A percentile compares a stretch with the other conserved stretches of the same genome.
phyloP scores from a whole-genome alignment of 2,888 invertebrate species.

The Patella pellucida region DNA sequence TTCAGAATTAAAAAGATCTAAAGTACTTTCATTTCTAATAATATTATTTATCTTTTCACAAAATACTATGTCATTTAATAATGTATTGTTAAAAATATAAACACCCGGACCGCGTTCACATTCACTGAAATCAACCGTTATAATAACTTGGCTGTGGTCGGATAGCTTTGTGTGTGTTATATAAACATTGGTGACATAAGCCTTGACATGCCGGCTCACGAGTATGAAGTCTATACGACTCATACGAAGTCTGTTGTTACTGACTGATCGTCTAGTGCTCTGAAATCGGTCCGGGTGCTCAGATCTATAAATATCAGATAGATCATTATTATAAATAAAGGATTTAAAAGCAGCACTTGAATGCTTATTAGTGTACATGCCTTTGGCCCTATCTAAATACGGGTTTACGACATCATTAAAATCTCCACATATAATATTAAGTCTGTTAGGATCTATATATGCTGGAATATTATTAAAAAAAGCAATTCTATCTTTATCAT shows the following conservation, averaged over 20 bases:
- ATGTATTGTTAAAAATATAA: constrained; percentile 22
- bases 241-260: neutral
- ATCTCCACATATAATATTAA: constrained; percentile 6
- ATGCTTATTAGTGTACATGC: neutral
- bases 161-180: neutral
- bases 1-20: constrained; percentile 3
- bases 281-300: neutral
- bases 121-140: constrained; percentile 11
- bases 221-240: neutral
- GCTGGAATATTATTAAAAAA: neutral
- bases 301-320: neutral
- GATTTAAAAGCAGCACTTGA: neutral
- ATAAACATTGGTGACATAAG: neutral
- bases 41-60: constrained; percentile 8
- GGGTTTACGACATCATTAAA: constrained; percentile 6
- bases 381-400: neutral
- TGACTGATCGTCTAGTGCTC: neutral
- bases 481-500: neutral
- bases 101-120: constrained; percentile 27
- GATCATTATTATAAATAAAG: neutral
- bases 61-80: constrained; percentile 19
- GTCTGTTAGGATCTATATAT: neutral
- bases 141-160: neutral
- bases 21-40: neutral
- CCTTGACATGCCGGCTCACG: neutral